Conservation (phyloP, 1,140 invertebrate species). For the Chironomus tepperi region DNA sequence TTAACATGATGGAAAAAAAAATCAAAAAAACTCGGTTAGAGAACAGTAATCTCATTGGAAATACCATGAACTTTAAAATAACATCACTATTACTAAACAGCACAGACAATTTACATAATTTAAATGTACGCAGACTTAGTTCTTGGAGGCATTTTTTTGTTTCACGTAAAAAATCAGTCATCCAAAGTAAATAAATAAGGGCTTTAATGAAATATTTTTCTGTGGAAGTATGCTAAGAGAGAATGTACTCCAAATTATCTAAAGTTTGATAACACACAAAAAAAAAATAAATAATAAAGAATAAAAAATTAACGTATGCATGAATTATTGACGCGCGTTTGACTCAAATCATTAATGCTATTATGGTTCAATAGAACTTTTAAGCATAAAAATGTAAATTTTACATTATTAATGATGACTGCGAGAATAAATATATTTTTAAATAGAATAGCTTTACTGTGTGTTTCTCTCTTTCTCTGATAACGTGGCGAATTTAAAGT, state of each 20-base stretch:
- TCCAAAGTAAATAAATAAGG: no score
- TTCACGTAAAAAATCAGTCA: no score
- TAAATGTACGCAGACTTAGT: no score
- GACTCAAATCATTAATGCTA: background rate
- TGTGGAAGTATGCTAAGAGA: background rate
- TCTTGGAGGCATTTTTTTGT: no score
- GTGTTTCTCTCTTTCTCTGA: background rate
- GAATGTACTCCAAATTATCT: conserved; percentile 9
- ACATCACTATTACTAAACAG: no score
- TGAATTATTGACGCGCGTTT: background rate
- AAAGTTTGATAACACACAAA: background rate
- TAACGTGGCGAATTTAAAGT: conserved; percentile 6
- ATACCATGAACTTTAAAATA: no score
- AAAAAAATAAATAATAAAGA: background rate
- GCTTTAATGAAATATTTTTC: no score
- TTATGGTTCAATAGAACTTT: background rate
- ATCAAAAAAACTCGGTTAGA: no score
- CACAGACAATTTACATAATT: no score
- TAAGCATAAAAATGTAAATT: background rate
- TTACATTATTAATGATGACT: no score
- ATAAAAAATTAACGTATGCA: background rate
- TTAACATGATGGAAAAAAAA: no score
- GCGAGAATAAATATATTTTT: background rate
- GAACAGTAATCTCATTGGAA: no score
- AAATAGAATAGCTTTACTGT: background rate